Conservation (phyloP, 2,113 vertebrate genomes). For the Neopipo cinnamomea region DNA sequence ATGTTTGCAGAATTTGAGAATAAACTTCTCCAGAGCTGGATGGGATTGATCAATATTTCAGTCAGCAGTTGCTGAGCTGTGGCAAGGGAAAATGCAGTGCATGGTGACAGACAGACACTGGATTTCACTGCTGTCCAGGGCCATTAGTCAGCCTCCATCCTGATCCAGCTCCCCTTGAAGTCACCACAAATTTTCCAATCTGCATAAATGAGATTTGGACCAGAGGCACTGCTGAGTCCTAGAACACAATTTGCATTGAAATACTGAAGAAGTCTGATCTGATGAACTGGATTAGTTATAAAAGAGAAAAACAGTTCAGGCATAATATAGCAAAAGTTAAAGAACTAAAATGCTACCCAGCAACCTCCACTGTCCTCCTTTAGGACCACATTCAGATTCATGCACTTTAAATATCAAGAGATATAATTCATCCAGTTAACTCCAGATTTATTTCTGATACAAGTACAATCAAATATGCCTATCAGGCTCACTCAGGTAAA, state of each 20-base stretch:
- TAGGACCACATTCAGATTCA: background rate
- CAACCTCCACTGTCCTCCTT: background rate
- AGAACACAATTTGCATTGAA: background rate
- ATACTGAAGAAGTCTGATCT: background rate
- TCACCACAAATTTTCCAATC: background rate
- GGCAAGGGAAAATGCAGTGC: background rate
- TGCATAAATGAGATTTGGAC: constrained; percentile 8
- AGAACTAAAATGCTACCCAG: background rate
- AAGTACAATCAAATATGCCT: background rate
- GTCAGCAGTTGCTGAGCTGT: background rate
- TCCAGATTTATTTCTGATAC: background rate
- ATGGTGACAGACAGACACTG: background rate
- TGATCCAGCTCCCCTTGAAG: background rate
- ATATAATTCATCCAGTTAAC: background rate
- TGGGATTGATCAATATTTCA: background rate
- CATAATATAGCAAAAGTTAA: background rate
- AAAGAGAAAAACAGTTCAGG: background rate
- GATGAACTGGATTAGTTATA: constrained; percentile 5
- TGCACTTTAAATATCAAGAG: background rate
- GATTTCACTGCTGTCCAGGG: constrained; percentile 5
- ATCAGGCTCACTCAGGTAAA: background rate
- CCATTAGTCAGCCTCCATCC: background rate
- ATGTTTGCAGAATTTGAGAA: background rate
- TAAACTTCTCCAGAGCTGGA: background rate
- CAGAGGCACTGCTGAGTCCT: background rate